These are phyloP conservation scores for Drosophila cardini DNA, from an alignment of 1,140 invertebrate species.

Conservation along the genomic window DNA sequence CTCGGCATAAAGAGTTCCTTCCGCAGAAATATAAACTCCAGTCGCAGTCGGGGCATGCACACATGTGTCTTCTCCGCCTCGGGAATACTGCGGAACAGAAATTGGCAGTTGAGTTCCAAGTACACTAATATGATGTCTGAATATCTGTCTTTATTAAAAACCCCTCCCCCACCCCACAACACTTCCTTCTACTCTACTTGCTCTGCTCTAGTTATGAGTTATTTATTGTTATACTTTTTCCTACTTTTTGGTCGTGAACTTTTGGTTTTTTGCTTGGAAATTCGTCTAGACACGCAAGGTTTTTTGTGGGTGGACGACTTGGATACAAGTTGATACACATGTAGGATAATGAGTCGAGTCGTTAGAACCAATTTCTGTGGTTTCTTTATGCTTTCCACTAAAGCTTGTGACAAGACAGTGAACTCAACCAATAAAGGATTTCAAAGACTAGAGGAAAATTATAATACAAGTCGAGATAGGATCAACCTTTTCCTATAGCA, in stretches of 20 bases:
- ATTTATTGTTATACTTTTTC: slow-evolving; percentile 63
- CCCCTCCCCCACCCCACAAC: not conserved
- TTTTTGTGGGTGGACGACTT: slow-evolving; percentile 42
- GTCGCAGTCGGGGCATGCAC: slow-evolving; percentile 86
- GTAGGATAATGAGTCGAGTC: slow-evolving; percentile 69
- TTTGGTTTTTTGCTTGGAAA: slow-evolving; percentile 58
- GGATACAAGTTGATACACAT: slow-evolving; percentile 53
- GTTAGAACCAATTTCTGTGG: slow-evolving; percentile 73
- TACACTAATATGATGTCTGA: slow-evolving; percentile 11
- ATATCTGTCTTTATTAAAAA: slow-evolving; percentile 42
- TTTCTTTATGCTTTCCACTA: slow-evolving; percentile 56
- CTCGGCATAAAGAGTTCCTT: slow-evolving; percentile 87
- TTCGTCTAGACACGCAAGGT: slow-evolving; percentile 64
- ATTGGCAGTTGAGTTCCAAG: slow-evolving; percentile 4
- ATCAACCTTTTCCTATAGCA: too few species aligned
- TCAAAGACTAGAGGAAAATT: too few species aligned
- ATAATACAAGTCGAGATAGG: too few species aligned
- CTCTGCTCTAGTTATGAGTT: slow-evolving; percentile 62
- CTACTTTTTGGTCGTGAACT: slow-evolving; percentile 37
- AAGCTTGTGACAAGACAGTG: slow-evolving; percentile 16
- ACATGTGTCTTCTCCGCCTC: slow-evolving; percentile 84
- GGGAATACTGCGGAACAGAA: slow-evolving; percentile 52
- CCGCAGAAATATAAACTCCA: slow-evolving; percentile 90
- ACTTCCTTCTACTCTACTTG: not conserved
- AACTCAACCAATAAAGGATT: not conserved